Conservation (phyloP, 2,888 invertebrate species). For the Loripinus fragilis region DNA sequence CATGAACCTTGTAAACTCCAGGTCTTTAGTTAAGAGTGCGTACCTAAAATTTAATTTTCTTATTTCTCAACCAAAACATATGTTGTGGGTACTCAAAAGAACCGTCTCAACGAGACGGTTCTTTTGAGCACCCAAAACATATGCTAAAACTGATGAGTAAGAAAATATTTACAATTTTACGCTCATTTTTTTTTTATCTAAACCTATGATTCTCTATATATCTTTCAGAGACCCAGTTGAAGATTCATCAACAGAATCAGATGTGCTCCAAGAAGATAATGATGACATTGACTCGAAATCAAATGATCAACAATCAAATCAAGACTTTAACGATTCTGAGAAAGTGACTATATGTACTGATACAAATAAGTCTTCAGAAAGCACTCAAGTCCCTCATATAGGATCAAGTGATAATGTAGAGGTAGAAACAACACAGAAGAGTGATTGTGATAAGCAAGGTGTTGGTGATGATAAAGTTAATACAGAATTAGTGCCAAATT, state of each 20-base stretch:
- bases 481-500: background rate
- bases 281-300: constrained; percentile 9
- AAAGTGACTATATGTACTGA: background rate
- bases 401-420: background rate
- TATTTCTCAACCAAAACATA: too few relatives aligned
- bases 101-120: too few relatives aligned
- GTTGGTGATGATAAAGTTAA: background rate
- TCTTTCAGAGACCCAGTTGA: constrained; percentile 4
- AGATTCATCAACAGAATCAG: background rate
- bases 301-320: background rate
- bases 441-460: background rate
- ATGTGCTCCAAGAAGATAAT: background rate
- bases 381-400: background rate
- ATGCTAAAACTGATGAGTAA: too few relatives aligned
- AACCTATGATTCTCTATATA: background rate
- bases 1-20: too few relatives aligned
- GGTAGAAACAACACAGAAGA: background rate
- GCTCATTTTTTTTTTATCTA: too few relatives aligned
- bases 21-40: too few relatives aligned
- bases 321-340: background rate
- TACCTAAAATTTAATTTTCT: too few relatives aligned
- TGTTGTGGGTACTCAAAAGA: too few relatives aligned
- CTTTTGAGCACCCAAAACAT: too few relatives aligned
- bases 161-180: too few relatives aligned
- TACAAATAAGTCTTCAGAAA: background rate